Conservation (phyloP, 2,113 vertebrate genomes). For the Cyanoramphus novaezelandiae region DNA sequence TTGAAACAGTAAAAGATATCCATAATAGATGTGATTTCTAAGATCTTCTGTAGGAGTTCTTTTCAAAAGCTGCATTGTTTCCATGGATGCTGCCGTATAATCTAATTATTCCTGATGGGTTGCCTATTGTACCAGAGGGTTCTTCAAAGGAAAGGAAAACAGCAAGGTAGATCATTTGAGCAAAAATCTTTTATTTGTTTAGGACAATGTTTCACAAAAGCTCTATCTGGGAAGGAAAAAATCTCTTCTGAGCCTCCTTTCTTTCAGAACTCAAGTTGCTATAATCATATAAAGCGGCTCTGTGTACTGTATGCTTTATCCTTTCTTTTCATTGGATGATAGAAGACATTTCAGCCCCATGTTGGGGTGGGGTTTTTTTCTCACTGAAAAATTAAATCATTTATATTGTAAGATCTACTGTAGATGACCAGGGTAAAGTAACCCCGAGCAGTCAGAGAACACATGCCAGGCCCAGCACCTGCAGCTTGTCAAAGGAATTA, state of each 20-base stretch:
- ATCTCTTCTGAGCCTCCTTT: conserved; percentile 62
- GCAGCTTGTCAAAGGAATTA: conserved; percentile 60
- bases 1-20: conserved; percentile 64
- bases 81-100: conserved; percentile 67
- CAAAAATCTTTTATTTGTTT: conserved; percentile 73
- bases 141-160: conserved; percentile 71
- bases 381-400: conserved; percentile 58
- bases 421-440: conserved; percentile 42
- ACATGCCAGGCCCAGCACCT: conserved; percentile 32
- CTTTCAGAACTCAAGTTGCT: conserved; percentile 54
- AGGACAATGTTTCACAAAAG: conserved; percentile 71
- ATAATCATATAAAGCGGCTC: conserved; percentile 50
- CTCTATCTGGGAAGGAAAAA: conserved; percentile 61
- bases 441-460: conserved; percentile 44
- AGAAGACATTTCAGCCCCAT: conserved; percentile 59
- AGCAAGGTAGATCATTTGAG: conserved; percentile 72
- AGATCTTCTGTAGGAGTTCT: conserved; percentile 60
- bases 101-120: conserved; percentile 74
- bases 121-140: conserved; percentile 48
- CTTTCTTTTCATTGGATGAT: conserved; percentile 51
- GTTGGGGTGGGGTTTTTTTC: neutral
- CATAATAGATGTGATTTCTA: conserved; percentile 70
- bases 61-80: conserved; percentile 70
- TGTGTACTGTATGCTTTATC: conserved; percentile 62
- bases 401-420: conserved; percentile 60